Evolutionary conservation across 2,888 invertebrate species (phyloP).

Genomic region (Oscheius sp.): DNA sequence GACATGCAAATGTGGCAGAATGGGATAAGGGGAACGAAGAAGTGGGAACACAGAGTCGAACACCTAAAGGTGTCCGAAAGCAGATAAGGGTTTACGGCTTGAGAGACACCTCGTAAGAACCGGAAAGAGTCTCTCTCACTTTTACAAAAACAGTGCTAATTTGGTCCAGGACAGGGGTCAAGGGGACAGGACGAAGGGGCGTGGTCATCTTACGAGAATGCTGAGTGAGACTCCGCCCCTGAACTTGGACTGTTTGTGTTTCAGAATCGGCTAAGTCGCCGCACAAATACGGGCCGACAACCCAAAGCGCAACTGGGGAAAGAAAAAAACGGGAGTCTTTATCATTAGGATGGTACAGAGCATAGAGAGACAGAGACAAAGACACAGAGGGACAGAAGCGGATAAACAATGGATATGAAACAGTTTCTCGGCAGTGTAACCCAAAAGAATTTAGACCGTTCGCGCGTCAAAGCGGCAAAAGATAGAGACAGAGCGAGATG

Average conservation of each 20-base stretch:
- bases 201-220: conserved; percentile 5
- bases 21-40: background rate
- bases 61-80: background rate
- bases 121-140: background rate
- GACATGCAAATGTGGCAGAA: conserved; percentile 22
- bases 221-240: conserved; percentile 14
- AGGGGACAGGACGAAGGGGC: conserved; percentile 24
- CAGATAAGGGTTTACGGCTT: conserved; percentile 10
- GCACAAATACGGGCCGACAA: conserved; percentile 36
- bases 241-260: conserved; percentile 35
- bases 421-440: conserved; percentile 16
- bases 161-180: conserved; percentile 7
- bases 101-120: conserved; percentile 22
- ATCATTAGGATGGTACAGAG: no score
- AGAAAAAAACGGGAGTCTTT: no score
- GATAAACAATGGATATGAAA: no score
- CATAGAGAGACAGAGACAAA: no score
- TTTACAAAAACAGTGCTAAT: conserved; percentile 13
- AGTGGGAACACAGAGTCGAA: background rate
- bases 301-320: conserved; percentile 15
- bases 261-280: conserved; percentile 37
- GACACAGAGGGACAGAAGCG: no score
- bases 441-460: conserved; percentile 29
- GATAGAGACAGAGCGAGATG: conserved; percentile 1
- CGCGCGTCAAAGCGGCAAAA: conserved; percentile 4